Evolutionary conservation across 2,797 vertebrate species (phyloP), one percentile per base, ranked within the genome.

Genomic region (Lacerta agilis): DNA sequence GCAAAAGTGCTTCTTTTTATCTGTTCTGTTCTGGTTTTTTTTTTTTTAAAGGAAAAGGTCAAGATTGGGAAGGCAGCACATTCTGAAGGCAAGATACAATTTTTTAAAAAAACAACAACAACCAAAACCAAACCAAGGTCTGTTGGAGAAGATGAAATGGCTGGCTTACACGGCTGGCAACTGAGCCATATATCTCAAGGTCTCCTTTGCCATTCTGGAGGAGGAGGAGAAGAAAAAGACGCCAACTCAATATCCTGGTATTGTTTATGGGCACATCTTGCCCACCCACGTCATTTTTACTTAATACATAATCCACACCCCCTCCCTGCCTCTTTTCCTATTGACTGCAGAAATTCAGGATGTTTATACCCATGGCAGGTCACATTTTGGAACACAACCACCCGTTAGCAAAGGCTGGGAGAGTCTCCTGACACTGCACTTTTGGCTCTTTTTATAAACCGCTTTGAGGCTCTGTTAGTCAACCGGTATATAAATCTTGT

Each of bases 161-260:
- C 4, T 67, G 41, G 58, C 95, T 94, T 81, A 96, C 94, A 0
- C 92, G 93, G 1, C 92, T 90, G 23, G 94, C 25, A 82, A 95
- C 77, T 0, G 94, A 89, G 76, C 94, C 92, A 0, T 93, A 95
- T 36, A 94, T 17, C 69, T 93, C 94, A 0, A 90, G 0, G 1
- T 93, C 89, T 20, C 91, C 94, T 92, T 94, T 96, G 82, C 84
- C 13, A 2, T 87, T 89, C 95, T 96, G 89, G 41, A 79, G 38
- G 33, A 80, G 10, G 20, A 20, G 75, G 41, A 49, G 11, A 38
- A 66, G 20, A 43, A 72, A 41, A 27, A 61, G 45, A n/a, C 25
- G 33, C 13, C 49, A 69, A 67, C 18, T 76, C 72, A 77, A 13
- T 33, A 38, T 29, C 29, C 43, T 49, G 27, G 20, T 29, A 45